Conservation (phyloP, 1,140 invertebrate genomes). For the Pomacea maculata region DNA sequence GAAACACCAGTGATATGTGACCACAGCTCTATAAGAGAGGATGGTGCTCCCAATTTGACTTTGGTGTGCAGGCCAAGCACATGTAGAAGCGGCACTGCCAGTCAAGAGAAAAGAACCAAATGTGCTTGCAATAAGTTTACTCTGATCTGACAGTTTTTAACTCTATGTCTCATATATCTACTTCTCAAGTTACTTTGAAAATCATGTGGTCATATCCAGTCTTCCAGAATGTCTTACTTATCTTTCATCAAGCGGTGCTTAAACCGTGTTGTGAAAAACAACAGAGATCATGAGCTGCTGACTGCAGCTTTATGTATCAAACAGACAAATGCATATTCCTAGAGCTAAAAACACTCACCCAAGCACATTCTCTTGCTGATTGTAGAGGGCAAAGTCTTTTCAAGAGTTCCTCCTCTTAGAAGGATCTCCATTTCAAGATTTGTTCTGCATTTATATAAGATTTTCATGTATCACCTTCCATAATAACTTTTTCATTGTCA, state of each 20-base stretch:
- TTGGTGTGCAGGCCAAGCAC: constrained; percentile 87
- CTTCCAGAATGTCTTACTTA: too few species aligned
- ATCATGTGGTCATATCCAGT: too few species aligned
- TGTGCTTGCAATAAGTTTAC: too few species aligned
- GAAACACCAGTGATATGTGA: constrained; percentile 63
- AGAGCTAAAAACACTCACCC: constrained; percentile 68
- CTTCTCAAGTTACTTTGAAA: too few species aligned
- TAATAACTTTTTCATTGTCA: too few species aligned
- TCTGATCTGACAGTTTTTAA: too few species aligned
- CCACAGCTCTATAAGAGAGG: constrained; percentile 64
- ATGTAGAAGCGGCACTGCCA: constrained; percentile 82
- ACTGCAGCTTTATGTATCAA: too few species aligned
- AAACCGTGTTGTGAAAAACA: too few species aligned
- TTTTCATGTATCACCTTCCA: neutral
- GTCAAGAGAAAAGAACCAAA: constrained; percentile 13
- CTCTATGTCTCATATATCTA: too few species aligned
- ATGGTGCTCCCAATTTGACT: constrained; percentile 64
- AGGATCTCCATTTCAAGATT: constrained; percentile 90
- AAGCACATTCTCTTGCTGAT: constrained; percentile 80
- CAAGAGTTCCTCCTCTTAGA: constrained; percentile 82
- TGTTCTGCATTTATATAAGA: constrained; percentile 69
- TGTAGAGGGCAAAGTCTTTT: constrained; percentile 49
- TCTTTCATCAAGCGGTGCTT: too few species aligned
- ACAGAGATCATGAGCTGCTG: too few species aligned
- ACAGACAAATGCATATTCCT: too few species aligned